Evolutionary conservation across 2,113 vertebrate species (phyloP).

Genomic region (Petroica traversi): DNA sequence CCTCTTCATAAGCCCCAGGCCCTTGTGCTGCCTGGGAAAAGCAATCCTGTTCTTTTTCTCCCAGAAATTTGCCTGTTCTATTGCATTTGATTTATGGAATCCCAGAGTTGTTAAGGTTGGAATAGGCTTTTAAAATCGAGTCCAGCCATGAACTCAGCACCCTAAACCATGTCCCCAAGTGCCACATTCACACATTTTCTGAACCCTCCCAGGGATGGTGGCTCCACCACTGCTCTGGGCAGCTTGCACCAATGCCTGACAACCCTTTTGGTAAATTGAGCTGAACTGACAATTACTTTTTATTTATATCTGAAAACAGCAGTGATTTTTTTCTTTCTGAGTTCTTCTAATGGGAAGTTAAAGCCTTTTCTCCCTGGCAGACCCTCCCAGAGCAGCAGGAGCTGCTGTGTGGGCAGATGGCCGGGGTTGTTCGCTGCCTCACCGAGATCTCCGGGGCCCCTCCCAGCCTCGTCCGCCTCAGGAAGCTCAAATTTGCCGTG

Average conservation of each 20-base stretch:
- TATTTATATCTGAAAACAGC: not conserved
- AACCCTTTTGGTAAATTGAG: not conserved
- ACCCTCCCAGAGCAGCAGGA: constrained; percentile 81
- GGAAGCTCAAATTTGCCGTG: constrained; percentile 83
- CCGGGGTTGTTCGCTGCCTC: constrained; percentile 79
- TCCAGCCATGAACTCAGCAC: not conserved
- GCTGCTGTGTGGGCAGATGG: constrained; percentile 85
- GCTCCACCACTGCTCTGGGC: not conserved
- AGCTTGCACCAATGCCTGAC: not conserved
- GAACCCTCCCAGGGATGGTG: not conserved
- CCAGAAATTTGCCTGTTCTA: not conserved
- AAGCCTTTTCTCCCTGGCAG: constrained; percentile 26
- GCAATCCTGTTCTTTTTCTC: not conserved
- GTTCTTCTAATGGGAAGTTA: not conserved
- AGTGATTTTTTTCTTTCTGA: not conserved
- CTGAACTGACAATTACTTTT: not conserved
- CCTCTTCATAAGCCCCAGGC: no score
- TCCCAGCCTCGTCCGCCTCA: constrained; percentile 69
- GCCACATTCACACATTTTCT: not conserved
- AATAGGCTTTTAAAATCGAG: not conserved
- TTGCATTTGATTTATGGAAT: not conserved
- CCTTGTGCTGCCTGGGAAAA: not conserved
- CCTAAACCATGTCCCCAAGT: not conserved
- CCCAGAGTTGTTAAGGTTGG: not conserved
- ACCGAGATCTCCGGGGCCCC: constrained; percentile 73